Evolutionary conservation across 2,113 vertebrate species (phyloP).

Genomic region (Eurypyga helias): DNA sequence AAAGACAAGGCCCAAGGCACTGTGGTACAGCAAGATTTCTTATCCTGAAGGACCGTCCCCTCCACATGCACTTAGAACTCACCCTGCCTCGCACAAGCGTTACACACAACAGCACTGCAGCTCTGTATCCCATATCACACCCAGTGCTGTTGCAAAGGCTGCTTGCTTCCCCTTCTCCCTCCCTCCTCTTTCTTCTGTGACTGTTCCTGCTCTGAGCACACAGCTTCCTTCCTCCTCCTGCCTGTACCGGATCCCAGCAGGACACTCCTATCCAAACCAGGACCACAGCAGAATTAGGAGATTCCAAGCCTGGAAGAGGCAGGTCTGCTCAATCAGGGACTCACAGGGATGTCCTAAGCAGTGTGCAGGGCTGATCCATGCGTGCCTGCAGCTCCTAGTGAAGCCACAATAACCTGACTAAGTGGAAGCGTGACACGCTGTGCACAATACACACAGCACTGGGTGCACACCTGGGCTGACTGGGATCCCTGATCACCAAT

Average conservation of each 20-base stretch:
- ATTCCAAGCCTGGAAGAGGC: neutral
- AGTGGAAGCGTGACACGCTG: neutral
- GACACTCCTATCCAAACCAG: neutral
- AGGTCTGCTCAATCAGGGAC: neutral
- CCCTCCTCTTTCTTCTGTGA: neutral
- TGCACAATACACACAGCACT: neutral
- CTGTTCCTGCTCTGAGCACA: fast-evolving
- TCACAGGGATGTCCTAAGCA: neutral
- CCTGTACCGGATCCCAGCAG: neutral
- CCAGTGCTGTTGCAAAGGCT: neutral
- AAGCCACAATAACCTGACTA: neutral
- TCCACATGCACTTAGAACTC: neutral
- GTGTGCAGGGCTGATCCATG: neutral
- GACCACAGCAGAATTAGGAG: neutral
- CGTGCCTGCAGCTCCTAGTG: neutral
- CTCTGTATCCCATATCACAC: neutral
- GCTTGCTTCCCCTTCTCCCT: neutral
- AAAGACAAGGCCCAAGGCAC: neutral
- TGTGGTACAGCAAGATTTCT: neutral
- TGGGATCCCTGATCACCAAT: neutral
- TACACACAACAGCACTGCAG: neutral
- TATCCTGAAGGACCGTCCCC: neutral
- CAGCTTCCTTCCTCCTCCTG: neutral
- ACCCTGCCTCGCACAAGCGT: neutral
- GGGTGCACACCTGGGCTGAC: neutral